Base-by-base conservation (phyloP, 2,888 invertebrate species). In the Patella caerulea region DNA sequence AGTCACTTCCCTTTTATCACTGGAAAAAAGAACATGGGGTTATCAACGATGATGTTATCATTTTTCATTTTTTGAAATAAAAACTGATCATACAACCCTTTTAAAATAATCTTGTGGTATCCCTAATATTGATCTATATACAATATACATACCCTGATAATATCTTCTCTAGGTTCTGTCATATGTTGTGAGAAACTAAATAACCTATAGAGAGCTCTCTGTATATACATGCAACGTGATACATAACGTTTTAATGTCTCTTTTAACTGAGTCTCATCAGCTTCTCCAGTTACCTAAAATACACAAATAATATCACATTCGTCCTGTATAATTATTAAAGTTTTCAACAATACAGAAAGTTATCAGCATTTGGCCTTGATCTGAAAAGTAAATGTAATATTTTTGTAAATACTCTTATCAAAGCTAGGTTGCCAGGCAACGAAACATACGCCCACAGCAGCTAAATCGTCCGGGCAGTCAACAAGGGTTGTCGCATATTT, bases 181-280 rank as follows among this genome's bases (percentile, higher is more conserved):
- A 90, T 87, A 56, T 86, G 85, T 76, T 91, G 91, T 14, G 92
- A 92, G 45, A 92, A 84, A 59, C 88, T 86, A 83, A 92, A 95
- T 74, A 95, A 91, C 88, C 94, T 93, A 90, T 94, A 95, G 55
- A 95, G 91, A 75, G 94, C 94, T 88, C 94, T 94, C 90, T 95
- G 95, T 55, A 95, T 93, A 88, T 94, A 95, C 77, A 93, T 90
- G 7, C 93, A 92, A 72, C 94, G 92, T 65, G 92, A 91, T 34
- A 92, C 91, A 87, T 95, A 94, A 76, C 93, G 92, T 79, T 91
- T 91, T 72, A 95, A 91, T 1, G 94, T 93, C 85, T 94, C 93
- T 76, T 94, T 86, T 78, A 94, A 92, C 91, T 94, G 94, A 59
- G 89, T 87, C 86, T 94, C 94, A 71, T 92, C 93, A 17, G 93